These are phyloP conservation scores for Todiramphus saurophagus DNA, from an alignment of 2,113 vertebrate species.

Conservation along the genomic window DNA sequence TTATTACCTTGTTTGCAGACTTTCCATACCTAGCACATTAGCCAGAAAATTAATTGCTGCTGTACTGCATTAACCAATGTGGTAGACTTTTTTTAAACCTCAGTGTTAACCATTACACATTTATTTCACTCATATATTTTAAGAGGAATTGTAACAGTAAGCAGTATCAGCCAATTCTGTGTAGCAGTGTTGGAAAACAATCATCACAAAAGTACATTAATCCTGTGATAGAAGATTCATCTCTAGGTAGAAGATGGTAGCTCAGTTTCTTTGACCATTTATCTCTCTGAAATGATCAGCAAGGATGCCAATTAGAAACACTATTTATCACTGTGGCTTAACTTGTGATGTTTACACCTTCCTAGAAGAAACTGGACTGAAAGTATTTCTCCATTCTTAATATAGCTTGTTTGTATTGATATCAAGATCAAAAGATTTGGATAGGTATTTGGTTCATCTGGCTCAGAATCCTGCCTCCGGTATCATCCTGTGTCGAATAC, in stretches of 20 bases:
- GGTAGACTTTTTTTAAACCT: background rate
- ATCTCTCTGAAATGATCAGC: slow-evolving; percentile 8
- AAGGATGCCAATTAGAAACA: slow-evolving; percentile 22
- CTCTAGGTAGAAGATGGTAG: background rate
- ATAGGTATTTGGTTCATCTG: background rate
- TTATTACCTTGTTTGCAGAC: background rate
- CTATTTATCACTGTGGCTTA: background rate
- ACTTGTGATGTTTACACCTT: background rate
- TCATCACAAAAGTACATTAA: background rate
- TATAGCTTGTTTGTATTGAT: background rate
- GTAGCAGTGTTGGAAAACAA: background rate
- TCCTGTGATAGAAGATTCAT: background rate
- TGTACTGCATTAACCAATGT: background rate
- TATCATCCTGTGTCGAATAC: background rate
- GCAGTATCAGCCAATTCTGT: background rate
- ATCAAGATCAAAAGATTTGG: background rate
- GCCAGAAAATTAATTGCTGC: background rate
- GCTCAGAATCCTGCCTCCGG: background rate
- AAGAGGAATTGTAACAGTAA: background rate
- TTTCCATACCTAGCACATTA: background rate
- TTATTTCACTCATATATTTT: background rate
- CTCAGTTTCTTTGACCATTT: slow-evolving; percentile 10
- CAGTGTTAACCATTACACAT: background rate
- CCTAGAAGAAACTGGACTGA: background rate
- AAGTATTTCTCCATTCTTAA: background rate